Conservation (phyloP, 1,140 invertebrate genomes). For the Drosophila mauritiana region DNA sequence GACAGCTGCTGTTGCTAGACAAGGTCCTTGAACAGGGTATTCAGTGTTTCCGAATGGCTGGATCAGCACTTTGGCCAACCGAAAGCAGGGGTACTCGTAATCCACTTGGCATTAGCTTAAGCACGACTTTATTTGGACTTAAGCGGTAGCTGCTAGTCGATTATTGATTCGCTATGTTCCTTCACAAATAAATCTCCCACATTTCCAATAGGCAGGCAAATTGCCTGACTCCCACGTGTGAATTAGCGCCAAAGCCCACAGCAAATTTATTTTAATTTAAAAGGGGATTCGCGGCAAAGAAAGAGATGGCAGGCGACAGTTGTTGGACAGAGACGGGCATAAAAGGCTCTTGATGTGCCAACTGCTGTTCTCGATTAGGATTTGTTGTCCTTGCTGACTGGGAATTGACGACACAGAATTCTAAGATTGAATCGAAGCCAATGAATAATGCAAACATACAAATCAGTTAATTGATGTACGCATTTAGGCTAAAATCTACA, state of each 20-base stretch:
- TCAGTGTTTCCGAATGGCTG: neutral
- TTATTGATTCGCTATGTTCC: no score
- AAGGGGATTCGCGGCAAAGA: neutral
- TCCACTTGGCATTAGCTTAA: neutral
- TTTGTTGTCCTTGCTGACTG: constrained; percentile 1
- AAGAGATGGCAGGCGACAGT: neutral
- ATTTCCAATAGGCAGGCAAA: constrained; percentile 31
- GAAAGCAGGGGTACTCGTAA: neutral
- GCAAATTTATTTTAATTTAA: constrained; percentile 46
- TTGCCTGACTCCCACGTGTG: constrained; percentile 36
- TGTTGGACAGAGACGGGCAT: neutral
- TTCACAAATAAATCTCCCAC: constrained; percentile 5
- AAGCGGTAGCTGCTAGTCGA: neutral
- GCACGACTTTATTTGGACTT: neutral
- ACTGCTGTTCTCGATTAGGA: constrained; percentile 22
- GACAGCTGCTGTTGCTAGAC: constrained; percentile 55
- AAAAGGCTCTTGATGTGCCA: constrained; percentile 10
- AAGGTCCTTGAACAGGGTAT: constrained; percentile 33
- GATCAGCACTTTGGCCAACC: neutral
- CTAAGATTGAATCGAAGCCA: neutral
- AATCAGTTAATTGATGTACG: neutral
- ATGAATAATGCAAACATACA: neutral
- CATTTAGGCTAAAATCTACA: no score
- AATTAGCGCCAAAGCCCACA: constrained; percentile 38
- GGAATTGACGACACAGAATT: neutral